Base-by-base conservation (phyloP, 2,888 invertebrate genomes). In the Pedicia rivosa region DNA sequence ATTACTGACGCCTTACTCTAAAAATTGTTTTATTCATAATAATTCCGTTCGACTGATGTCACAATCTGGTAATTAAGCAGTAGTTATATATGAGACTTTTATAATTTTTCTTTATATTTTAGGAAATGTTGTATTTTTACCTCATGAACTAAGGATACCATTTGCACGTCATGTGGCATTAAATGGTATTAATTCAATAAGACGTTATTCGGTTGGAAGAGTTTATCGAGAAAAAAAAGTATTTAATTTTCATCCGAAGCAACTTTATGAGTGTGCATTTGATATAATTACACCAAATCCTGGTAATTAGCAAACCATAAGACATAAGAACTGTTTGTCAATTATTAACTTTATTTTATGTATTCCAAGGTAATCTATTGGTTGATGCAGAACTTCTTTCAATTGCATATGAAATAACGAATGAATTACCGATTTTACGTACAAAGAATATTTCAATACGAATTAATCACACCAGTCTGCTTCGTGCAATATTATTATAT, bases 251-350 rank as follows among this genome's bases (percentile, higher is more conserved):
- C 88, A 91, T 60, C 95, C 95, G 0, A 70, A 79, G 43, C 91
- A 94, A 62, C 68, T 84, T 13, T 76, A 78, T 39, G 91, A 92
- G 57, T 90, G 90, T 58, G 86, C 87, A 2, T 92, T 92, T 58
- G 95, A 95, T 57, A 84, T 95, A 41, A 79, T 94, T 20, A 79
- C 82, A 4, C 75, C 86, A 3, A 72, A 67, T 41, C 65, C 72
- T 40, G 77, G 77, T 66, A 54, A 48, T 46, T 40, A 28, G 32
- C 7, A 12, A 12, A 28, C 26, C n/a, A n/a, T n/a, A n/a, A n/a
- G 5, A n/a, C 7, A 29, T n/a, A 15, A 33, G 12, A 7, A 26
- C 3, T 32, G 26, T 3, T 17, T 17, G n/a, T 39, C 17, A 38
- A 29, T 38, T 29, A 14, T 10, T 24, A 24, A 24, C 24, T 10